Conservation (phyloP, 1,140 invertebrate genomes). For the Centruroides sculpturatus region DNA sequence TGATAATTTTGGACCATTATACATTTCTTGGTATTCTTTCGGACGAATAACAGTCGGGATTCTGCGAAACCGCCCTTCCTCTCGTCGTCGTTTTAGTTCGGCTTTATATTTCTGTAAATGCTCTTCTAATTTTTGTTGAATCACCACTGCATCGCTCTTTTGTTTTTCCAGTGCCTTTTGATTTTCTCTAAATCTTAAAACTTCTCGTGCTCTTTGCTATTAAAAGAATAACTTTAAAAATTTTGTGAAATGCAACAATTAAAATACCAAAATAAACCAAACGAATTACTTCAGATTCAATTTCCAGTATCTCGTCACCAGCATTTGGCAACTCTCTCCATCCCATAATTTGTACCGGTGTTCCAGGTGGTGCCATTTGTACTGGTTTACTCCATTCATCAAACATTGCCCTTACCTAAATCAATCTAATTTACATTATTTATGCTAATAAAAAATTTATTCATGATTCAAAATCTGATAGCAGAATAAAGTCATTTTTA, state of each 20-base stretch:
- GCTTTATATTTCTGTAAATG: conserved; percentile 49
- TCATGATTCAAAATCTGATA: too few species aligned
- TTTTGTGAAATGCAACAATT: neutral
- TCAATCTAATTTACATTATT: too few species aligned
- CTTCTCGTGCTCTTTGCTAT: conserved; percentile 49
- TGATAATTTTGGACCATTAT: too few species aligned
- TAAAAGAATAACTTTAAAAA: conserved; percentile 10
- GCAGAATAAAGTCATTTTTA: too few species aligned
- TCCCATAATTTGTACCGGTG: conserved; percentile 73
- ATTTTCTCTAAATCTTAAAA: conserved; percentile 46
- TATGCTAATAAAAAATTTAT: too few species aligned
- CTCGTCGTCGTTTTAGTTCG: conserved; percentile 43
- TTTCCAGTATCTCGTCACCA: conserved; percentile 74
- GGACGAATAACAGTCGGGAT: neutral
- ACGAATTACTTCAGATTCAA: conserved; percentile 45
- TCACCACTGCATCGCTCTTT: conserved; percentile 41
- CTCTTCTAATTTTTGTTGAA: conserved; percentile 48
- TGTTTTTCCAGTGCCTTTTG: conserved; percentile 44
- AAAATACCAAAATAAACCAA: too few species aligned
- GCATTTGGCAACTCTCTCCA: conserved; percentile 75
- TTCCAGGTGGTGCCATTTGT: conserved; percentile 53
- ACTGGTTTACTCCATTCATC: conserved; percentile 57
- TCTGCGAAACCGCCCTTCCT: conserved; percentile 29
- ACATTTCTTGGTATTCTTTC: neutral
- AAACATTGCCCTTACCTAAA: conserved; percentile 55